These are phyloP conservation scores for Drosophila yakuba DNA, from an alignment of 1,140 invertebrate genomes.

Conservation along the genomic window DNA sequence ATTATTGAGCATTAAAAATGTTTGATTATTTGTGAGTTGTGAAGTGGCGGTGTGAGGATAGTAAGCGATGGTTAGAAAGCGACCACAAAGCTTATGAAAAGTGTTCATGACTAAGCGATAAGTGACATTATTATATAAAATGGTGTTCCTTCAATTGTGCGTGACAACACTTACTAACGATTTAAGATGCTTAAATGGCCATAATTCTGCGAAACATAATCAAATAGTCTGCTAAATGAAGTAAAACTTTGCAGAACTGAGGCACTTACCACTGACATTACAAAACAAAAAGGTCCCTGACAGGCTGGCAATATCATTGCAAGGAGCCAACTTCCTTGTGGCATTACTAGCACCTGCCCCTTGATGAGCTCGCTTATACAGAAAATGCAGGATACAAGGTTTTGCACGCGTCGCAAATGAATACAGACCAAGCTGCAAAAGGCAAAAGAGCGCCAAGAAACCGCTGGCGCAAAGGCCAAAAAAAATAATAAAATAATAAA, in stretches of 20 bases:
- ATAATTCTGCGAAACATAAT: conserved; percentile 13
- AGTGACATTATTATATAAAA: not conserved
- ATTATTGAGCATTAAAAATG: conserved; percentile 72
- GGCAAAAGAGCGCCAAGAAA: conserved; percentile 62
- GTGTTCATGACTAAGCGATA: not conserved
- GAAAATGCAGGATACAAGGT: conserved; percentile 7
- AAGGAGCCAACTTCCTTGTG: conserved; percentile 3
- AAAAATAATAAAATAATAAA: not conserved
- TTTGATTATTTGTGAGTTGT: conserved; percentile 42
- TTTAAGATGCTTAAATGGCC: conserved; percentile 4
- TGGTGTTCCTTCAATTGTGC: not conserved
- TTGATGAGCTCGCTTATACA: conserved; percentile 4
- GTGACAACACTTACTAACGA: not conserved
- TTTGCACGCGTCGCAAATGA: conserved; percentile 65
- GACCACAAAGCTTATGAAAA: not conserved
- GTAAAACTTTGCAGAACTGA: conserved; percentile 8
- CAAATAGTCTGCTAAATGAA: conserved; percentile 2
- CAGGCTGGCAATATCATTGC: conserved; percentile 27
- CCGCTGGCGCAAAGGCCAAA: conserved; percentile 13
- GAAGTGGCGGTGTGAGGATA: conserved; percentile 13
- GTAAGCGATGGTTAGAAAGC: not conserved
- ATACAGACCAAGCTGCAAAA: conserved; percentile 72
- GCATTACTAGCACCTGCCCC: conserved; percentile 58
- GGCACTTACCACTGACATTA: conserved; percentile 1
- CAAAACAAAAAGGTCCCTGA: conserved; percentile 14